A percentile compares a stretch with the other conserved stretches of the same genome.
Conservation (phyloP, 1,140 invertebrate species). For the Colletes gigas region DNA sequence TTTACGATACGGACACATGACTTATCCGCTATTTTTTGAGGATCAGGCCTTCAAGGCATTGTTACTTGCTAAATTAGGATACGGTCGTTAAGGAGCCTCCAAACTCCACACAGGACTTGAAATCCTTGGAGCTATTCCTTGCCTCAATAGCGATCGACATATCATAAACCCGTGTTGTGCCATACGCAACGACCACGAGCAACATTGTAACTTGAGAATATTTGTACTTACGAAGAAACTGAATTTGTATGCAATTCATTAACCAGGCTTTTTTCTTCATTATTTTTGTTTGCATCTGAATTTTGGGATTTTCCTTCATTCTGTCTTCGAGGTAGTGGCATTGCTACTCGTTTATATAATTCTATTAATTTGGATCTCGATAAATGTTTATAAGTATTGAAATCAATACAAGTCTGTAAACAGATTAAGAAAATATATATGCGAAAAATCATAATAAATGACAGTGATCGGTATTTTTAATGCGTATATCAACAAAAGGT, state of each 20-base stretch:
- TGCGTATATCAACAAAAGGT: background rate
- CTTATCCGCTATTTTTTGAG: too few relatives aligned
- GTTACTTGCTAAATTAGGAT: too few relatives aligned
- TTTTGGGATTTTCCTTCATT: conserved; percentile 8
- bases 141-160: too few relatives aligned
- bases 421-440: background rate
- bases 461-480: background rate
- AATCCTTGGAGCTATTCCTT: too few relatives aligned
- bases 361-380: conserved; percentile 66
- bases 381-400: conserved; percentile 52
- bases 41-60: too few relatives aligned
- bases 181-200: too few relatives aligned
- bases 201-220: background rate
- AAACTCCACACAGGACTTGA: too few relatives aligned
- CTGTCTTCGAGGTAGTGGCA: conserved; percentile 69
- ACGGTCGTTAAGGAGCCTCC: too few relatives aligned
- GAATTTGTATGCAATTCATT: background rate
- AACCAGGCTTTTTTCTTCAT: background rate
- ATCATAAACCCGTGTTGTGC: too few relatives aligned
- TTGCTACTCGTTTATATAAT: conserved; percentile 66
- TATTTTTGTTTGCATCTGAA: background rate
- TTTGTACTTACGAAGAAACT: conserved; percentile 14
- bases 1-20: too few relatives aligned
- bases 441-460: background rate
- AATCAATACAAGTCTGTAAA: conserved; percentile 70